Base-by-base conservation (phyloP, 2,888 invertebrate species). In the Sinodicranocentrus sp. region DNA sequence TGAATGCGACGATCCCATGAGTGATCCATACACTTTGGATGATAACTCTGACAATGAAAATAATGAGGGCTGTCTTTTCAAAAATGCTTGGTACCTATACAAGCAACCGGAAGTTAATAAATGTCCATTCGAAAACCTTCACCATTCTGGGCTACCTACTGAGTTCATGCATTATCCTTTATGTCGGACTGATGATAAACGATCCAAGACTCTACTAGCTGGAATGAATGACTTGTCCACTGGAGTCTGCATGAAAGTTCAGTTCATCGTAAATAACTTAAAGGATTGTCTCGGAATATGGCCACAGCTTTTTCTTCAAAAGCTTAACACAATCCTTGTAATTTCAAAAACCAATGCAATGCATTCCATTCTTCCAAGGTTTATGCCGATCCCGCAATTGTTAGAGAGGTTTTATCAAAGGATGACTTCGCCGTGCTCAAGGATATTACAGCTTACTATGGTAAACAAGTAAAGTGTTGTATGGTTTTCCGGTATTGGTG, bases 271-370 rank as follows among this genome's bases (percentile, higher is more conserved):
- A 6, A 75, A 63, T 19, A 75, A 63, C 17, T 48, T 63, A 23
- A 75, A 75, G 15, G 48, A 75, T 52, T 75, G 75, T 21, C 33
- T 28, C 0, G 75, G 75, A 19, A 63, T 75, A 10, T 75, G 75
- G 61, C 26, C 63, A 8, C 48, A 75, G 48, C 21, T 75, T 5
- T 75, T 75, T 19, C 28, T 75, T 15, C 57, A 72, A 57, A 72
- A 72, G 39, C 39, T 72, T 0, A 57, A 23, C 17, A 21, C 71
- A 19, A 57, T 72, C 5, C 10, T 72, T 1, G 71, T 72, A 57
- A n/a, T n/a, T n/a, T n/a, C n/a, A 61, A 44, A 44, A 44, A 3
- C 6, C n/a, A n/a, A n/a, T n/a, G n/a, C n/a, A n/a, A n/a, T n/a
- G n/a, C n/a, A n/a, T n/a, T n/a, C n/a, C n/a, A n/a, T n/a, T n/a